Evolutionary conservation across 2,797 vertebrate genomes (phyloP), one percentile per base, ranked within the genome.

Genomic region (Eleutherodactylus coqui): DNA sequence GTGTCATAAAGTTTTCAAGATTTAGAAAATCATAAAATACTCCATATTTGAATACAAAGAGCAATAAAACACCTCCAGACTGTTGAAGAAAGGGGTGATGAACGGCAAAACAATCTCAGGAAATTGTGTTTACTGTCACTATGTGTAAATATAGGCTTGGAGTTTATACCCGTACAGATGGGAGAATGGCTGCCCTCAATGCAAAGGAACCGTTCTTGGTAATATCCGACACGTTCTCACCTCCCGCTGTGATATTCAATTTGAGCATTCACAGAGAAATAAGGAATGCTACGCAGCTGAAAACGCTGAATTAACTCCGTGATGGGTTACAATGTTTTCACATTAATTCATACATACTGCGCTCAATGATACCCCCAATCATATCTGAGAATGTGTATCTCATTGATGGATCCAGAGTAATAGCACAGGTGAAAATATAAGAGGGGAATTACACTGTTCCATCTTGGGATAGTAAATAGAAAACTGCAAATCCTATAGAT

Each of bases 241-340:
- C 29, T 29, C 64, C 76, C 3, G 49, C 76, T 49, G 77, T 75
- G 84, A 70, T 60, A 34, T 75, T 79, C 77, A n/a, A 62, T 80
- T 27, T 75, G 29, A 60, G 4, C 16, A 2, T 29, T 49, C 83
- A 53, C 36, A 24, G 21, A 80, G 69, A 60, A 45, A 47, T 27
- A 36, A 29, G 47, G 49, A 60, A 73, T 60, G 27, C 29, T 51
- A 17, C n/a, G 24, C 47, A 49, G 32, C n/a, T 69, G 75, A 70
- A 77, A 77, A 49, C 8, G 34, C 29, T 19, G 41, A 85, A 73
- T 85, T 80, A 62, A 75, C 67, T 85, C 19, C 2, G 24, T 43
- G 47, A 79, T 17, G 75, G 19, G 75, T 72, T 72, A 13, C 5
- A 24, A 49, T 19, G n/a, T 79, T 79, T 47, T 72, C 32, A 73